Conservation (phyloP, 2,797 vertebrate species). For the Neosilurus mollespiculum region DNA sequence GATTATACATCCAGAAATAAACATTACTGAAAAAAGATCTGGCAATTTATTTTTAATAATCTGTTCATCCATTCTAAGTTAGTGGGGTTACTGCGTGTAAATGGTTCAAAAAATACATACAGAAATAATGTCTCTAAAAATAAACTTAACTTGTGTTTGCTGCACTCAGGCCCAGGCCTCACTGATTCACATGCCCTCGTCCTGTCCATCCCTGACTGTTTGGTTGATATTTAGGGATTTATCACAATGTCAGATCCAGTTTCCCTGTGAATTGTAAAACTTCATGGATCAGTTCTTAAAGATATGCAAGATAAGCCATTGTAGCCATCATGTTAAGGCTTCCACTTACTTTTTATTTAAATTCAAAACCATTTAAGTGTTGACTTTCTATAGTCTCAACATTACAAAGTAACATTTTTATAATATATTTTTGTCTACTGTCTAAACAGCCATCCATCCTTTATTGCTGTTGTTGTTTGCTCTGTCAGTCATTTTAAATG, state of each 20-base stretch:
- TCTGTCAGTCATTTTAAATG: constrained; percentile 7
- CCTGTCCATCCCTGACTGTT: neutral
- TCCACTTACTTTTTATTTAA: neutral
- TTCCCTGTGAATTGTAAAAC: neutral
- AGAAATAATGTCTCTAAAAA: neutral
- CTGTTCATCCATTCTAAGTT: neutral
- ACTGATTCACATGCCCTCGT: neutral
- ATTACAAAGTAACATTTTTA: neutral
- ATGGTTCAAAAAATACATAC: neutral
- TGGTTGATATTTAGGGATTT: neutral
- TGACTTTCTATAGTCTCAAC: neutral
- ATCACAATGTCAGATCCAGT: neutral
- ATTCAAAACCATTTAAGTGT: neutral
- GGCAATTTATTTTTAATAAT: neutral
- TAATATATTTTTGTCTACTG: neutral
- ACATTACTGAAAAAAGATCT: neutral
- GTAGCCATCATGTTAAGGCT: neutral
- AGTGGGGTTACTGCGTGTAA: neutral
- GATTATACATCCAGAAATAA: neutral
- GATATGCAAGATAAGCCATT: too few species aligned
- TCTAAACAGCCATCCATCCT: neutral
- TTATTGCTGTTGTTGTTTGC: neutral
- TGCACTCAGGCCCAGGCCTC: neutral
- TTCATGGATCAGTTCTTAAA: neutral
- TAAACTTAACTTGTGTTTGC: neutral